Percentiles rank a stretch among this genome's conserved stretches.
Evolutionary conservation across 37 sponge, comb jelly and placozoan species (phyloP).

Genomic region (Chondrosia reniformis): DNA sequence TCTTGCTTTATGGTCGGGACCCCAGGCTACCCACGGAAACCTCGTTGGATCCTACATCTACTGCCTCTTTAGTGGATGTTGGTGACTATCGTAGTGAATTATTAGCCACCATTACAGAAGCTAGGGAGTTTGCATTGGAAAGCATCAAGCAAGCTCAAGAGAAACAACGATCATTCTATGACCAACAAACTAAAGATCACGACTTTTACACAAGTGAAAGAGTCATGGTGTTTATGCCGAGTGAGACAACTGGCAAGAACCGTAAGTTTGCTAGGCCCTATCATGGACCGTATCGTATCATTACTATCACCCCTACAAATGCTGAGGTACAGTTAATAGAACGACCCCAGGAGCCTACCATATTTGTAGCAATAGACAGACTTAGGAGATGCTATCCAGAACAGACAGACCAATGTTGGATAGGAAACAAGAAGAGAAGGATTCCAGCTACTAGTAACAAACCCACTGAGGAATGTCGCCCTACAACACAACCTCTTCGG

Average conservation of each 20-base stretch:
- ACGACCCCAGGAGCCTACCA: too few relatives aligned
- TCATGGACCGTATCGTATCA: conserved; percentile 23
- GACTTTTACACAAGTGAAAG: conserved; percentile 2
- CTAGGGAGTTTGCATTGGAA: neutral
- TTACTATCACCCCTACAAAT: conserved; percentile 25
- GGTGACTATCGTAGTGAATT: neutral
- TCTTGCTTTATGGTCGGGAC: conserved; percentile 41
- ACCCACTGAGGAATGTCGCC: too few relatives aligned
- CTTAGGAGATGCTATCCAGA: too few relatives aligned
- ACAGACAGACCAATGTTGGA: too few relatives aligned
- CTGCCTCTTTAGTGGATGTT: neutral
- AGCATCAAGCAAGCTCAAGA: neutral
- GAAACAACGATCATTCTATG: neutral
- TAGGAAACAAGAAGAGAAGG: too few relatives aligned
- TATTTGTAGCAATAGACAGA: too few relatives aligned
- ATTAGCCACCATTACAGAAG: neutral
- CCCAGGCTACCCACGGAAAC: conserved; percentile 35
- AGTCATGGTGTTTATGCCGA: conserved; percentile 32
- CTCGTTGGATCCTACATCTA: neutral
- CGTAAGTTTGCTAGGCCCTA: conserved; percentile 34
- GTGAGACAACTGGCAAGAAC: neutral
- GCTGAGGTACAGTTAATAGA: too few relatives aligned
- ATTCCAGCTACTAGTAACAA: too few relatives aligned
- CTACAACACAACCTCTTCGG: too few relatives aligned
- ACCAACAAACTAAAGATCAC: neutral